Base-by-base conservation (phyloP, 2,797 vertebrate species). In the Gymnopithys bicolor region DNA sequence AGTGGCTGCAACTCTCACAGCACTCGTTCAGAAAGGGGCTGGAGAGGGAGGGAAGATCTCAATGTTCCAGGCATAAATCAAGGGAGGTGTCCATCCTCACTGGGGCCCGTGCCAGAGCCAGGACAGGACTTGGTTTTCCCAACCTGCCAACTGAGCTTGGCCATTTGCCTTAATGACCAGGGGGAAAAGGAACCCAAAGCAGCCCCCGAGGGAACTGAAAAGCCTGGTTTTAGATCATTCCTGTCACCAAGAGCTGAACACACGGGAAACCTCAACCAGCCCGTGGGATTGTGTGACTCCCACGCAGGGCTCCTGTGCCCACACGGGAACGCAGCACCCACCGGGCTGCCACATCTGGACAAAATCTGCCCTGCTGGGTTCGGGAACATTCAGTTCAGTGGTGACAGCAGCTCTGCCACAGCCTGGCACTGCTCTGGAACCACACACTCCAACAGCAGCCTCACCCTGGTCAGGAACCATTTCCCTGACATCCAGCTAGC, bases 21-120 rank as follows among this genome's bases (percentile, higher is more conserved):
- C 79, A 88, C 76, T 37, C 5, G 6, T 22, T 45, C 27, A 48
- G 74, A 73, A 23, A 86, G 74, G 55, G 74, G 43, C 70, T 73
- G 75, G 60, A 52, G 9, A 58, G 63, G 74, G 22, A 55, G 63
- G 58, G 33, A 24, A 92, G 94, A 76, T 92, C 96, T 83, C 49
- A 67, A 80, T 95, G 95, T 95, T 89, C 95, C 95, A 93, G 59
- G 49, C 84, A 48, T 93, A 93, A 96, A 95, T 95, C 94, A 95
- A 41, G 41, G 33, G 33, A 48, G 74, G 30, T 3, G 55, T 71
- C 81, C 73, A 55, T 76, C 68, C 56, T 59, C 14, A 2, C 35
- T 0, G 8, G 62, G 33, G 84, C n/a, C 58, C 0, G 0, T 46
- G 93, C 87, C 95, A 95, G 90, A 58, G 17, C 21, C 7, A 0